Evolutionary conservation across 2,888 invertebrate genomes (phyloP), one percentile per base, ranked within the genome.

Genomic region (Sceliomorpha sp.): DNA sequence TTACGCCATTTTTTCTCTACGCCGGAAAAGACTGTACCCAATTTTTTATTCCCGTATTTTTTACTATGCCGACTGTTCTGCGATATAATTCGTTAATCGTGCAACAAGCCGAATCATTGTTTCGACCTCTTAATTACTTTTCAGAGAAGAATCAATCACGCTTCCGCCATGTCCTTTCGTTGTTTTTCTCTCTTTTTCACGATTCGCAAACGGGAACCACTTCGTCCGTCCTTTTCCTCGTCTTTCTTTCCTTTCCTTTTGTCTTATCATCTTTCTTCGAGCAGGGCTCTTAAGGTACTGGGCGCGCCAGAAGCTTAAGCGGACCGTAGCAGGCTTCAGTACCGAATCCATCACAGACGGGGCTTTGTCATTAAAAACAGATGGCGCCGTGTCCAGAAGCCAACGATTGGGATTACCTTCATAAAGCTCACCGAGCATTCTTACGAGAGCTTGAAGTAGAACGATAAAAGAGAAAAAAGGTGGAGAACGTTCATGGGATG

Each of bases 361-460:
- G 42, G 27, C 42, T 42, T 42, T 42, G 42, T 64, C 60, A 60
- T 71, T 56, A 60, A 69, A 53, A 72, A 63, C 70, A 59, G 53
- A 66, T 70, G 63, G 63, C 63, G 47, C 29, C 70, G 66, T 56
- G 68, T 64, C 51, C 50, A 42, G 48, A 50, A 55, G 45, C 37
- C 44, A 42, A 20, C 29, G 31, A 47, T 26, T 37, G 56, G 69
- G 72, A 69, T 69, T 69, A 69, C 47, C 27, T 37, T 17, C 20
- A 20, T 26, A 29, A 14, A 26, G 42, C 42, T 37, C 15, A 14
- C 8, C 37, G 13, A 12, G 42, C 27, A 29, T 24, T 40, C 40
- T n/a, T 12, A 40, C 1, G 26, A 42, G 26, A 13, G 24, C 27
- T 13, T 34, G 10, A 34, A n/a, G 9, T 34, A 9, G 12, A 34